Percentiles rank a stretch among this genome's conserved stretches.
Evolutionary conservation across 2,113 vertebrate species (phyloP).

Genomic region (Xerus inauris): DNA sequence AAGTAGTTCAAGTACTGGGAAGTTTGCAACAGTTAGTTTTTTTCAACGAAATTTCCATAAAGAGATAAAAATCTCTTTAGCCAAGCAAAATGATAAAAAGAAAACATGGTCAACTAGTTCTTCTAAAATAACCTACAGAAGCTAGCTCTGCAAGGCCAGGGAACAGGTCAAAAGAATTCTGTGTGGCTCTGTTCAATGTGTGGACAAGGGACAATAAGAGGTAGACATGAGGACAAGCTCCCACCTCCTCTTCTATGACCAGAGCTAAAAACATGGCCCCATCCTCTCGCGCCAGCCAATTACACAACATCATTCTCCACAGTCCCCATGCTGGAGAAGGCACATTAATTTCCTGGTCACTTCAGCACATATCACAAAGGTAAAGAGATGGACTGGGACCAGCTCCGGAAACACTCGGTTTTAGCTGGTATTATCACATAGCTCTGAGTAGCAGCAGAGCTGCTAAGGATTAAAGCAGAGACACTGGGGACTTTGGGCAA

Average conservation of each 20-base stretch:
- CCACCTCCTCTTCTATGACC: background rate
- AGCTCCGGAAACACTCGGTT: background rate
- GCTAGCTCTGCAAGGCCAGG: conserved; percentile 8
- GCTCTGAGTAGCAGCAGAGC: background rate
- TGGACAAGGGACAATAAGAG: background rate
- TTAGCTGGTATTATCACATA: conserved; percentile 28
- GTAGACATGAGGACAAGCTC: background rate
- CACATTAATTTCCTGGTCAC: background rate
- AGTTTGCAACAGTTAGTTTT: background rate
- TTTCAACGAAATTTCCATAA: conserved; percentile 30
- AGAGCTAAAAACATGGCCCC: conserved; percentile 15
- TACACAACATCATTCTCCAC: background rate
- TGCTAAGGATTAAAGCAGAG: conserved; percentile 41
- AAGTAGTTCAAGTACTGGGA: background rate
- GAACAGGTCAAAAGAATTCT: background rate
- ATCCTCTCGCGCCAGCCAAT: background rate
- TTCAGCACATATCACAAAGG: background rate
- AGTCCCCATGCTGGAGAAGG: background rate
- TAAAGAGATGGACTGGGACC: background rate
- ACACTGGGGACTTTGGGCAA: background rate
- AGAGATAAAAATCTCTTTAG: background rate
- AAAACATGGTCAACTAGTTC: conserved; percentile 20
- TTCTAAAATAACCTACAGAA: conserved; percentile 38
- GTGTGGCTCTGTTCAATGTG: background rate
- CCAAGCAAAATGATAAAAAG: conserved; percentile 24